A percentile compares a stretch with the other conserved stretches of the same genome.
phyloP scores from a whole-genome alignment of 1,140 invertebrate species.

The Drosophila cardini region DNA sequence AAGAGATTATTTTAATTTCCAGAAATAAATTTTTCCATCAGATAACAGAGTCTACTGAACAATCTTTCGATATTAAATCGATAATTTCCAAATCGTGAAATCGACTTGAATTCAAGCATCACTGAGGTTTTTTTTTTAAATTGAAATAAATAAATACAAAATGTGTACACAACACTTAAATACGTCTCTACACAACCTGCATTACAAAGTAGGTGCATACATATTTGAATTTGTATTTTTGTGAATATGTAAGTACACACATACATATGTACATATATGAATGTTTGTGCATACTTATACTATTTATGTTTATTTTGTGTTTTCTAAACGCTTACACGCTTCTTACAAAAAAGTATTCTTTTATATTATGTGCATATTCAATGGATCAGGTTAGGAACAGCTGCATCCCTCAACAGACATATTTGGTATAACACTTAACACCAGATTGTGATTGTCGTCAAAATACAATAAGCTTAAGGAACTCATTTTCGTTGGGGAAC shows the following conservation, averaged over 20 bases:
- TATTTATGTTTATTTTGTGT: slow-evolving; percentile 32
- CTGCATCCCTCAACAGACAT: slow-evolving; percentile 97
- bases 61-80: too few species aligned
- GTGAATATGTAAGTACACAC: slow-evolving; percentile 3
- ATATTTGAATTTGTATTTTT: not conserved
- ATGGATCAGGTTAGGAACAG: slow-evolving; percentile 89
- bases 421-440: slow-evolving; percentile 93
- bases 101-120: too few species aligned
- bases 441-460: slow-evolving; percentile 94
- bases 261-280: not conserved
- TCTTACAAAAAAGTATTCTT: slow-evolving; percentile 25
- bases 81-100: too few species aligned
- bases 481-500: slow-evolving; percentile 94
- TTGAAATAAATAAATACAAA: too few species aligned
- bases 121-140: too few species aligned
- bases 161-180: too few species aligned
- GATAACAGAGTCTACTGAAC: too few species aligned
- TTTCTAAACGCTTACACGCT: slow-evolving; percentile 32
- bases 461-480: slow-evolving; percentile 97
- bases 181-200: too few species aligned
- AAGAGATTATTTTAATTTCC: too few species aligned
- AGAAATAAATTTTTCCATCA: too few species aligned
- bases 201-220: not conserved
- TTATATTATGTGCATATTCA: not conserved
- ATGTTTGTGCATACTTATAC: slow-evolving; percentile 26